Evolutionary conservation across 2,888 invertebrate species (phyloP), one percentile per base, ranked within the genome.

Genomic region (Polylopha cassiicola): DNA sequence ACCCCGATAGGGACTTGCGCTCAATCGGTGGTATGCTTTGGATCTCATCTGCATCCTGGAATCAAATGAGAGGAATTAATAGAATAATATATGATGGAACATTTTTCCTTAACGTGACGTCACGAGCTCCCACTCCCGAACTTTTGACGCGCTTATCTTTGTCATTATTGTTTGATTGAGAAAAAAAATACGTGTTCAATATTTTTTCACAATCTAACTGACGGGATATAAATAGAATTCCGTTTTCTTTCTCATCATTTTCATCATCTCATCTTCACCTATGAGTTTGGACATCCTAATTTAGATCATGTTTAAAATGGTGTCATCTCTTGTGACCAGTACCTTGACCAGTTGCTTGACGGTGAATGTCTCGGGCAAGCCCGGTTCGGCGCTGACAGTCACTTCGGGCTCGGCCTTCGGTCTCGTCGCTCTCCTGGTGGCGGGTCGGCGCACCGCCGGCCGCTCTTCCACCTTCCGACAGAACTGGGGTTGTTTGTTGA

Each of bases 401-500:
- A 43, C 48, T 1, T 45, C 47, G 9, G 39, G 37, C 13, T 49
- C 52, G 1, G 51, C 51, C 2, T 61, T 61, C 0, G 66, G 55
- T 16, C 49, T 32, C 15, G 17, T 11, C 13, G 51, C 52, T 29
- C 54, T 55, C 26, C 75, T 57, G 8, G 79, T 77, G 39, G 54
- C 62, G 1, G 80, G 77, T 1, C 75, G 62, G 2, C 57, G 58
- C 0, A 47, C 36, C 2, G 27, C 27, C 8, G 38, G 58, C 32
- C 46, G 51, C 29, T 64, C 70, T 17, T 82, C 84, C 15, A 75
- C 61, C 55, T 87, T 88, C 55, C 91, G 91, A 32, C 92, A 89
- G 51, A 97, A 90, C 74, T 91, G 92, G 0, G 97, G 97, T 67
- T 92, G 90, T 69, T 93, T 95, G 68, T 94, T 93, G 80, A 95